phyloP scores from a whole-genome alignment of 2,888 invertebrate species.

The Vandiemenella viatica region DNA sequence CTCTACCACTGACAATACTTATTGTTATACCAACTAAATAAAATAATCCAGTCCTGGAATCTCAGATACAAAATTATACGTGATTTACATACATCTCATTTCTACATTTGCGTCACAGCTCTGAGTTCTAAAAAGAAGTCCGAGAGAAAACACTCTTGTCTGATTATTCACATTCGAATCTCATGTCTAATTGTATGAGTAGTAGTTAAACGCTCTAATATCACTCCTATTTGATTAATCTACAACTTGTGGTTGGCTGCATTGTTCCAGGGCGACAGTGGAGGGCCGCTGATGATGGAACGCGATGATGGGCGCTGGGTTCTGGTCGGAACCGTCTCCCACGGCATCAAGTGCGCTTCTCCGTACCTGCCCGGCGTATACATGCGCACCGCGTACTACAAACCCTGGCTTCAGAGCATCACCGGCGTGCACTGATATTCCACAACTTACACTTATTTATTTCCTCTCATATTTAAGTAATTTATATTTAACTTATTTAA shows the following conservation, averaged over 20 bases:
- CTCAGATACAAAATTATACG: too few relatives aligned
- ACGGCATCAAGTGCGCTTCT: constrained; percentile 88
- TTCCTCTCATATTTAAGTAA: background rate
- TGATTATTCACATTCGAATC: too few relatives aligned
- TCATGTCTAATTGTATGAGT: too few relatives aligned
- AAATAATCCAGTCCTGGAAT: too few relatives aligned
- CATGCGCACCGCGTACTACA: constrained; percentile 83
- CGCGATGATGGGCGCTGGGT: constrained; percentile 74
- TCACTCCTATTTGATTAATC: background rate
- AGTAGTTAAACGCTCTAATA: too few relatives aligned
- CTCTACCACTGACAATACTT: too few relatives aligned
- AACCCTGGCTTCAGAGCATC: constrained; percentile 77
- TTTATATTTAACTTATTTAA: background rate
- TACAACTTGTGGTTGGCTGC: background rate
- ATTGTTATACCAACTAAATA: too few relatives aligned
- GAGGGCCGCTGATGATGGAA: constrained; percentile 74
- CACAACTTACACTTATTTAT: background rate
- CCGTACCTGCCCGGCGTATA: constrained; percentile 86
- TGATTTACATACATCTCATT: too few relatives aligned
- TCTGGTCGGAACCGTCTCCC: constrained; percentile 80
- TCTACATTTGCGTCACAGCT: too few relatives aligned
- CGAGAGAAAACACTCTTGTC: too few relatives aligned
- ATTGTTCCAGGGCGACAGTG: constrained; percentile 74
- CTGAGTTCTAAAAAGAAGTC: too few relatives aligned
- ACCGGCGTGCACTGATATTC: constrained; percentile 44